These are phyloP conservation scores for Daphoenositta chrysoptera DNA, from an alignment of 2,113 vertebrate genomes.

Conservation along the genomic window DNA sequence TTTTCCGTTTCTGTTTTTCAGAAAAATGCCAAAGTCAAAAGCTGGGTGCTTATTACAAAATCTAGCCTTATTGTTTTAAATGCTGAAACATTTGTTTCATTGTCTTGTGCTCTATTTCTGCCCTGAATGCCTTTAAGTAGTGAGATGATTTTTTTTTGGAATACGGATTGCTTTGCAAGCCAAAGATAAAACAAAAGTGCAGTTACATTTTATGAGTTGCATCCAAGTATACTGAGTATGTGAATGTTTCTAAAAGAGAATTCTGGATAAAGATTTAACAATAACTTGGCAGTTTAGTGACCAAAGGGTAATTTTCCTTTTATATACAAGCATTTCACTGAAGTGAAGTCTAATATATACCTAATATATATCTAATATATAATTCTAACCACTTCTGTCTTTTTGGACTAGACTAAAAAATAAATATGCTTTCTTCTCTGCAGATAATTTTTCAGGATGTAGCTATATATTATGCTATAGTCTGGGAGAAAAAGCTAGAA, in stretches of 20 bases:
- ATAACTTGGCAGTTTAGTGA: not conserved
- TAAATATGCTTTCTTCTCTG: not conserved
- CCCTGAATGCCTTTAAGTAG: not conserved
- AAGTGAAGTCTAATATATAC: not conserved
- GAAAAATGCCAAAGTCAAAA: not conserved
- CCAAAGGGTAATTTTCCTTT: not conserved
- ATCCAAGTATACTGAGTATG: not conserved
- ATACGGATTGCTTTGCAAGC: not conserved
- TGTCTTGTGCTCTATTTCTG: not conserved
- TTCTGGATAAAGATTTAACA: not conserved
- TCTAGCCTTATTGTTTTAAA: constrained; percentile 3
- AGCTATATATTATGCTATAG: not conserved
- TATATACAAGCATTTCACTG: not conserved
- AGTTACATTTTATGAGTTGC: not conserved
- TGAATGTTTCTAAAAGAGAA: not conserved
- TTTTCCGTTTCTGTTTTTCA: not conserved
- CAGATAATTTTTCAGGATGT: not conserved
- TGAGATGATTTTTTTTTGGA: not conserved
- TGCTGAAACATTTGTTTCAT: not conserved
- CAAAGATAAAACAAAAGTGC: not conserved
- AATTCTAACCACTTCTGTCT: not conserved
- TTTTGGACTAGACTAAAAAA: not conserved
- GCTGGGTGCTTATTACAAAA: not conserved
- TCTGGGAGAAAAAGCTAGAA: not conserved
- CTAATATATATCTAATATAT: not conserved